Percentiles rank a stretch among this genome's conserved stretches.
Evolutionary conservation across 2,797 vertebrate genomes (phyloP).

Genomic region (Triplophysa yarkandensis): DNA sequence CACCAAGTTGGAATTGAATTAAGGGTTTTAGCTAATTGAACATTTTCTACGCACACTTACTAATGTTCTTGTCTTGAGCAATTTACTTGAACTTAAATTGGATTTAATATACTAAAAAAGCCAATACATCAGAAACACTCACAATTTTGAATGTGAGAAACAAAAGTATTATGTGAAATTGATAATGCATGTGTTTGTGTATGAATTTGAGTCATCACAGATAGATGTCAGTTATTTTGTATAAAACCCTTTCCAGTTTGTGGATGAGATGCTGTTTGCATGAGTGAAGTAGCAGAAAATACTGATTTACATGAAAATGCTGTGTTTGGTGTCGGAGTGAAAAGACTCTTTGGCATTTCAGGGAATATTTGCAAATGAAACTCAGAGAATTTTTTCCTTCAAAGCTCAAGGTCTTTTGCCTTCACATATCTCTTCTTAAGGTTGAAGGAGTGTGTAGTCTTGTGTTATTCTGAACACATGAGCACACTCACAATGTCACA

Average conservation of each 20-base stretch:
- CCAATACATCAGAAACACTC: too few species aligned
- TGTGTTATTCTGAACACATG: slow-evolving; percentile 45
- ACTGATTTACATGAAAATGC: slow-evolving; percentile 9
- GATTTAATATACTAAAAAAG: slow-evolving; percentile 26
- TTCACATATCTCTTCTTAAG: slow-evolving; percentile 31
- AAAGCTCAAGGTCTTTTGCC: slow-evolving; percentile 40
- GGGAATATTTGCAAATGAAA: slow-evolving; percentile 32
- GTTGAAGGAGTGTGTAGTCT: slow-evolving; percentile 34
- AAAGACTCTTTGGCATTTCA: slow-evolving; percentile 49
- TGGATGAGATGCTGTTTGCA: not conserved
- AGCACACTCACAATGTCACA: slow-evolving; percentile 11
- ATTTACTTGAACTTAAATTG: slow-evolving; percentile 11
- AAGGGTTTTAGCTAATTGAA: slow-evolving; percentile 39
- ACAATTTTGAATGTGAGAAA: slow-evolving; percentile 8
- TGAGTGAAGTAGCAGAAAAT: not conserved
- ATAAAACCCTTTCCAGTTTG: not conserved
- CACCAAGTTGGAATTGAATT: slow-evolving; percentile 1
- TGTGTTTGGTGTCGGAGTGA: slow-evolving; percentile 14
- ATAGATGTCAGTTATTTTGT: slow-evolving; percentile 30
- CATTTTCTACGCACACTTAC: not conserved
- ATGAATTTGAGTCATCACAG: slow-evolving; percentile 10
- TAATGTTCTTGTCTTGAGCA: slow-evolving; percentile 23
- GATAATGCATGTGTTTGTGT: slow-evolving; percentile 28
- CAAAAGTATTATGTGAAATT: slow-evolving; percentile 38
- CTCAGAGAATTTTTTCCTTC: slow-evolving; percentile 30